Base-by-base conservation (phyloP, 1,140 invertebrate species). In the Eupristina koningsbergeri region DNA sequence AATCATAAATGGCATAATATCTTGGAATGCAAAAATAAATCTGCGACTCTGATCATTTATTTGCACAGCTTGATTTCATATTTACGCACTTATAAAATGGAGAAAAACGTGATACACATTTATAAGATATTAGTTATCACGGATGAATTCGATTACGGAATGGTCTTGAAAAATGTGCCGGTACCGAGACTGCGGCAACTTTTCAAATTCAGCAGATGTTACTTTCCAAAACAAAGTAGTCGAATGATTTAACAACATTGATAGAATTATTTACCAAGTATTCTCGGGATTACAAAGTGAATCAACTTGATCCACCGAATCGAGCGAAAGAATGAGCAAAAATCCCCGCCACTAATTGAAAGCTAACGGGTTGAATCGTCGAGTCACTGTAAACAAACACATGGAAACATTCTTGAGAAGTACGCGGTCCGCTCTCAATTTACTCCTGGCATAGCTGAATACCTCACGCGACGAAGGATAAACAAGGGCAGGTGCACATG, bases 401-500 rank as follows among this genome's bases (percentile, higher is more conserved):
- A 41, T 19, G 67, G 19, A 71, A 71, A 41, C 67, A 7, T 22
- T 36, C 64, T 19, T 22, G 1, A 1, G 15, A 36, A 67, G 0
- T 19, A 34, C n/a, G 31, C 29, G 13, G 13, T 22, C 1, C 1
- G 34, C 8, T 67, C 15, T 11, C 64, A n/a, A 36, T 67, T 67
- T 67, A 34, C 2, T 73, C 41, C n/a, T 2, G 19, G 0, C 41
- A n/a, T 50, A 29, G 73, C 61, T 39, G 3, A 26, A 22, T 9
- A 41, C 19, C 77, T 41, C 50, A 86, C 81, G 78, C 75, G 67
- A 47, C 53, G 83, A 81, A 85, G 67, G 77, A 83, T 84, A 82
- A 86, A 87, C 86, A 86, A 87, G 86, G 83, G 86, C 88, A 89
- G 88, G 88, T 88, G 88, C 85, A 73, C 80, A 53, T 26, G 58